Evolutionary conservation across 1,140 invertebrate species (phyloP), one percentile per base, ranked within the genome.

Genomic region (Diuraphis noxia): DNA sequence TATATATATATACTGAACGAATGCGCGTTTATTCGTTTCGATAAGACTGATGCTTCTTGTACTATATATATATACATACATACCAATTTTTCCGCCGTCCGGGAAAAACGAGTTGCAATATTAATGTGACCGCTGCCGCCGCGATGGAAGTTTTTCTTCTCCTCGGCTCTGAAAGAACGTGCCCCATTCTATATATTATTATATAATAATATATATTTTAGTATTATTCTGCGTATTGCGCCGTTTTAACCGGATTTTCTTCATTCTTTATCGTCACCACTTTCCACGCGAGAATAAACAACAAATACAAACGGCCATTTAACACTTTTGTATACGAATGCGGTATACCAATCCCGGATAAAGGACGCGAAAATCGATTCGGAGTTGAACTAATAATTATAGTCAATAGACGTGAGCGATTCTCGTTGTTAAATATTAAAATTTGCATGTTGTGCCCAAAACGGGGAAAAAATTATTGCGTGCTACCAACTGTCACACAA

Each of bases 31-130:
- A 79, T 79, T 79, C 88, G 43, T 91, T 91, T 91, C 89, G 89
- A 91, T 91, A 91, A 91, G 89, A 91, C 89, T 81, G 89, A 91
- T 91, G 89, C 46, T 82, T 38, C 88, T 81, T 91, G 6, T 41
- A 63, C 30, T 56, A 30, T 25, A 30, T 56, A n/a, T 63, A 63
- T 63, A 43, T 56, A 49, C 36, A 88, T 56, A 87, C 6, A 17
- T 56, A 40, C 3, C 19, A 5, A 36, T 52, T 91, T 52, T 91
- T 91, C 77, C 21, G 23, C 21, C 56, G 40, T 9, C 88, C 40
- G 41, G 40, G n/a, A 10, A 49, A 91, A 91, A 91, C 89, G 77
- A 82, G 88, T 90, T 90, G 77, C 72, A 52, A 91, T 81, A 91
- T 91, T 91, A 91, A 82, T 91, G 89, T 79, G 88, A 90, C 88